Conservation (phyloP, 2,113 vertebrate genomes). For the Danio rerio region GRCz12tu NC_133180.1:32017001-32017500, state of each 20-base stretch:
- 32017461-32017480: too few species aligned
- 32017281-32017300: not conserved
- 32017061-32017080: constrained; percentile 37
- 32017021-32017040: constrained; percentile 46
- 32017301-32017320: too few species aligned
- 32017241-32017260: not conserved
- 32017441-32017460: too few species aligned
- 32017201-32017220: not conserved
- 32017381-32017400: too few species aligned
- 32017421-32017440: too few species aligned
- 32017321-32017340: too few species aligned
- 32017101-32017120: constrained; percentile 29
- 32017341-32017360: too few species aligned
- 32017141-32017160: constrained; percentile 16
- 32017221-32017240: not conserved
- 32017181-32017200: not conserved
- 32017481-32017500: too few species aligned
- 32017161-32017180: constrained; percentile 32
- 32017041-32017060: constrained; percentile 26
- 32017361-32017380: too few species aligned
- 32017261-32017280: not conserved
- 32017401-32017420: too few species aligned
- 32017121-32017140: constrained; percentile 28
- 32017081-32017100: constrained; percentile 22
- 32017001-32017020: constrained; percentile 41